A percentile compares a stretch with the other conserved stretches of the same genome.
phyloP scores from a whole-genome alignment of 2,888 invertebrate species.

The Pyrrhosoma nymphula region DNA sequence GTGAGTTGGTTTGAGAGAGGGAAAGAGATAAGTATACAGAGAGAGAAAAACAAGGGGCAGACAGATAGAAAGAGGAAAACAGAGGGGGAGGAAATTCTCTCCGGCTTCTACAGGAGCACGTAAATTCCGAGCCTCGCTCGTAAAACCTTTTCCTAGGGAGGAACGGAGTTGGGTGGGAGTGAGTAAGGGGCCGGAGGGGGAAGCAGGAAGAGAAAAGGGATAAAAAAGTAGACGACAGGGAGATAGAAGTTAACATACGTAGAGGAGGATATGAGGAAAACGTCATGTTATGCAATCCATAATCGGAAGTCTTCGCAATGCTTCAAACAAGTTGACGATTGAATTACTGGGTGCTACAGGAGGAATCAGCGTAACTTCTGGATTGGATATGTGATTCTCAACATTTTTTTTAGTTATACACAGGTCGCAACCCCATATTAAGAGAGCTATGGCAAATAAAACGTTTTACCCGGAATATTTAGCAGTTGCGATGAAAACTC shows the following conservation, averaged over 20 bases:
- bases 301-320: too few relatives aligned
- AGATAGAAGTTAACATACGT: neutral
- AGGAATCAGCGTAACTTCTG: too few relatives aligned
- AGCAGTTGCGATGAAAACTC: too few relatives aligned
- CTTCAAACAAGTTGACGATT: too few relatives aligned
- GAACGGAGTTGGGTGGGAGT: neutral
- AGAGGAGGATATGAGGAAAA: neutral
- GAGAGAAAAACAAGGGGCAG: neutral
- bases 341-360: too few relatives aligned
- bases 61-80: neutral
- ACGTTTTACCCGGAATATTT: too few relatives aligned
- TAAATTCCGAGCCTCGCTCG: slow-evolving; percentile 59
- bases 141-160: slow-evolving; percentile 52
- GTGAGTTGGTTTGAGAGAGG: neutral
- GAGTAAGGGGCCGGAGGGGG: neutral
- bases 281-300: too few relatives aligned
- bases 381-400: too few relatives aligned
- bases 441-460: too few relatives aligned
- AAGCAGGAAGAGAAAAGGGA: neutral
- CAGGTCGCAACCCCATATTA: too few relatives aligned
- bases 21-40: neutral
- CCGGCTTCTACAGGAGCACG: slow-evolving; percentile 50
- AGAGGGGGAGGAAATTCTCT: slow-evolving; percentile 9
- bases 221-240: neutral
- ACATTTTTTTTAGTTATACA: too few relatives aligned